Base-by-base conservation (phyloP, 1,140 invertebrate species). In the Brachionus plicatilis region DNA sequence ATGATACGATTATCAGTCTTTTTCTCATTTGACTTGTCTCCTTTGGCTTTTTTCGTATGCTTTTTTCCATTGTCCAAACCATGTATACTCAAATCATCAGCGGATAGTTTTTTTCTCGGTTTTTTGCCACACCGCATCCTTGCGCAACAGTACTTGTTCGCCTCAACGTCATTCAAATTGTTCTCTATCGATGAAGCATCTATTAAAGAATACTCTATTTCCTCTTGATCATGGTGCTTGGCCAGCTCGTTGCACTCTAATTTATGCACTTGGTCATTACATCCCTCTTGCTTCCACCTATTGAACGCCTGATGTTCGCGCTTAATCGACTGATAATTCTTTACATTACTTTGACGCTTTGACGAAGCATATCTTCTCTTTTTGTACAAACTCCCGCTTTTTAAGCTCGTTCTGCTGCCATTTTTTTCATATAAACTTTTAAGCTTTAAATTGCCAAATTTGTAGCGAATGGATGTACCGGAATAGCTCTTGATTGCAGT, bases 161-260 rank as follows among this genome's bases (percentile, higher is more conserved):
- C 8, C 43, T 76, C 45, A 24, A 76, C 27, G 1, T 50, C 24
- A 76, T 76, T 50, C 43, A 76, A 76, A 76, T 76, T 76, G n/a
- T 76, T 76, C 47, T 76, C 72, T 27, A 76, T 27, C 1, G 72
- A 76, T 20, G 72, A 76, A 3, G 72, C 72, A 47, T 76, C 72
- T 11, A 76, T 50, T 50, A 76, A 50, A 76, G 72, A 76, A 27
- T 76, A 76, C 14, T 76, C 72, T 14, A 76, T 50, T 47, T 76
- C 72, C 33, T 76, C 45, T 14, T 75, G 12, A 43, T 37, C 17
- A 72, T 72, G 12, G 5, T 75, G 2, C 8, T 17, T 43, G 11
- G n/a, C 41, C 20, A 43, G 17, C 8, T 41, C 17, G 37, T 75
- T 75, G 3, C 17, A 6, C n/a, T 75, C 37, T 37, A 37, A 24